Percentiles rank a stretch among this genome's conserved stretches.
Conservation (phyloP, 2,888 invertebrate genomes). For the Parnassius smintheus region DNA sequence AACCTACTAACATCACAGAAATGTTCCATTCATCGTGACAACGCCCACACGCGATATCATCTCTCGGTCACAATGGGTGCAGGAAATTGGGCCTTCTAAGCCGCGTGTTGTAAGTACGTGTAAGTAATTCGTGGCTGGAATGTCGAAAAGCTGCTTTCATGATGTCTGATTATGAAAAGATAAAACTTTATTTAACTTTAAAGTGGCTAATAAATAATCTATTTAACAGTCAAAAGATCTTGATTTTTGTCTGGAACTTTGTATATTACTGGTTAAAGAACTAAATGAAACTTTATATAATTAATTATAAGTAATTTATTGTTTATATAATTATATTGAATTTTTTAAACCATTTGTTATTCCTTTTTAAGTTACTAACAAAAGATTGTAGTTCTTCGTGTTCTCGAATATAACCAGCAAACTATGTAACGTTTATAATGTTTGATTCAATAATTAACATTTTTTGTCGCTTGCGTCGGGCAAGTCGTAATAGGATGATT, state of each 20-base stretch:
- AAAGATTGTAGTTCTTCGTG: too few relatives aligned
- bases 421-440: too few relatives aligned
- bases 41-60: conserved; percentile 66
- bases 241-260: conserved; percentile 10
- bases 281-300: too few relatives aligned
- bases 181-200: conserved; percentile 14
- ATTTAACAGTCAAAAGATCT: conserved; percentile 15
- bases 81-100: conserved; percentile 28
- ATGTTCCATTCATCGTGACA: conserved; percentile 54
- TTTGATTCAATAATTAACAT: neutral
- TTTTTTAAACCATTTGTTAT: too few relatives aligned
- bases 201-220: conserved; percentile 21
- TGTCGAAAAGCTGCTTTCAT: conserved; percentile 21
- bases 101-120: conserved; percentile 34
- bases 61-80: conserved; percentile 37
- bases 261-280: conserved; percentile 2
- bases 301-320: too few relatives aligned
- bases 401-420: too few relatives aligned
- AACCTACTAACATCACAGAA: conserved; percentile 47
- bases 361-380: too few relatives aligned
- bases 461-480: conserved; percentile 23
- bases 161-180: conserved; percentile 14
- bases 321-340: too few relatives aligned
- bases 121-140: conserved; percentile 44
- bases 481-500: conserved; percentile 54